phyloP scores from a whole-genome alignment of 2,797 vertebrate species.

The Telmatherina bonti region DNA sequence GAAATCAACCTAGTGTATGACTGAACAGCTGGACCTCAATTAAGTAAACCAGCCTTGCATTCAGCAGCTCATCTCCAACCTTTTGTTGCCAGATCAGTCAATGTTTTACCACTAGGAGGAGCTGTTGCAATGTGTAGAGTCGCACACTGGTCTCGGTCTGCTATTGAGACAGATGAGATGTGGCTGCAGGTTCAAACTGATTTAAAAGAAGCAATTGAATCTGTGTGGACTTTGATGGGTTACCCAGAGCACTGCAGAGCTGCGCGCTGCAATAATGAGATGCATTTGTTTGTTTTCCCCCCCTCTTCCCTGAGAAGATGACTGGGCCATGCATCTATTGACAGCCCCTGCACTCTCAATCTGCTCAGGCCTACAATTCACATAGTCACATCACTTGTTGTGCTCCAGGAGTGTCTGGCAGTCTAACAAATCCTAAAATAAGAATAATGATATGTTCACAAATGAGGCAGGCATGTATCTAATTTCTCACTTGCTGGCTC shows the following conservation, averaged over 20 bases:
- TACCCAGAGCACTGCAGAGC: conserved; percentile 83
- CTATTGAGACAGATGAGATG: conserved; percentile 83
- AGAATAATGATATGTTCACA: conserved; percentile 80
- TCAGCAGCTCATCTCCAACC: conserved; percentile 27
- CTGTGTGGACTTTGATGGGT: conserved; percentile 84
- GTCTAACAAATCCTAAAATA: conserved; percentile 81
- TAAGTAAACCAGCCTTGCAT: conserved; percentile 34
- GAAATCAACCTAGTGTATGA: conserved; percentile 47
- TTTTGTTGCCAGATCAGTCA: conserved; percentile 4
- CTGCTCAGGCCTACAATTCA: conserved; percentile 71
- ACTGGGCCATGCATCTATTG: conserved; percentile 80
- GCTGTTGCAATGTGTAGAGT: conserved; percentile 78
- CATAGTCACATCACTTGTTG: conserved; percentile 80
- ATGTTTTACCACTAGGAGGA: conserved; percentile 72
- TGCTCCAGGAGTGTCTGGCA: conserved; percentile 72
- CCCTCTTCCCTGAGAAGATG: conserved; percentile 72
- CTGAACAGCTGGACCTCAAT: conserved; percentile 52
- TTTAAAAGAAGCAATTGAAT: conserved; percentile 86
- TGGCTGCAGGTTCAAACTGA: conserved; percentile 83
- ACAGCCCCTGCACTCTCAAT: conserved; percentile 77
- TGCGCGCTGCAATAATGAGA: conserved; percentile 81
- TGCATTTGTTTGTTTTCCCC: conserved; percentile 82
- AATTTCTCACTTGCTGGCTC: conserved; percentile 65
- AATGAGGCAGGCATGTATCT: conserved; percentile 78
- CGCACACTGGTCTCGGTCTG: conserved; percentile 43